A percentile compares a stretch with the other conserved stretches of the same genome.
Conservation (phyloP, 2,113 vertebrate species). For the Sitta europaea region DNA sequence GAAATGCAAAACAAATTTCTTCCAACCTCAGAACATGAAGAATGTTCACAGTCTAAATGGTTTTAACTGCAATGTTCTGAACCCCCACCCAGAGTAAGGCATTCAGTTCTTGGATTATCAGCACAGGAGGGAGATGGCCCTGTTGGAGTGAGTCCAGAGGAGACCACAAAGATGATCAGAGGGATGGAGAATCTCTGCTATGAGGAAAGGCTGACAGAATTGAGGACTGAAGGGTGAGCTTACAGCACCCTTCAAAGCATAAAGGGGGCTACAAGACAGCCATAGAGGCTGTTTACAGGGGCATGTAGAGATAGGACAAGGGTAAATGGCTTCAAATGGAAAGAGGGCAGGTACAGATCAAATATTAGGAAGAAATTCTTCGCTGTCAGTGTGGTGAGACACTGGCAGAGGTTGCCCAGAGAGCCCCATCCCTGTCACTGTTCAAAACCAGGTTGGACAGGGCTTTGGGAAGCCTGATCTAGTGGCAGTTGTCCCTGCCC, state of each 20-base stretch:
- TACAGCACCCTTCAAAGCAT: too few species aligned
- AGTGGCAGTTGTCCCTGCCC: not conserved
- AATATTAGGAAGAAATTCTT: not conserved
- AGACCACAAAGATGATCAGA: not conserved
- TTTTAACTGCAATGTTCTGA: not conserved
- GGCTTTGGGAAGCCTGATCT: not conserved
- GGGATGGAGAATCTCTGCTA: not conserved
- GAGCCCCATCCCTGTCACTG: not conserved
- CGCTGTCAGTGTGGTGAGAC: not conserved
- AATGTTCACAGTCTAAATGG: not conserved
- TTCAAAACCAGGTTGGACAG: not conserved
- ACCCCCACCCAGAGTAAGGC: rapidly evolving
- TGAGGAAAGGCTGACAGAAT: not conserved
- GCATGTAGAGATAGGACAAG: not conserved
- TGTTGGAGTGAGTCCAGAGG: not conserved
- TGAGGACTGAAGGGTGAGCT: too few species aligned
- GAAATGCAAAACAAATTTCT: not conserved
- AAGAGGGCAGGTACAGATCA: not conserved
- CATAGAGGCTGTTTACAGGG: not conserved
- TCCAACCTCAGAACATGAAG: not conserved
- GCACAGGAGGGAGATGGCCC: not conserved
- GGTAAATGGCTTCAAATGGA: not conserved
- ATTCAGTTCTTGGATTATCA: not conserved
- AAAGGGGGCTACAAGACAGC: not conserved
- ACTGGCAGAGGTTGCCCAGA: not conserved